Conservation (phyloP, 2,113 vertebrate genomes). For the Salvator merianae region DNA sequence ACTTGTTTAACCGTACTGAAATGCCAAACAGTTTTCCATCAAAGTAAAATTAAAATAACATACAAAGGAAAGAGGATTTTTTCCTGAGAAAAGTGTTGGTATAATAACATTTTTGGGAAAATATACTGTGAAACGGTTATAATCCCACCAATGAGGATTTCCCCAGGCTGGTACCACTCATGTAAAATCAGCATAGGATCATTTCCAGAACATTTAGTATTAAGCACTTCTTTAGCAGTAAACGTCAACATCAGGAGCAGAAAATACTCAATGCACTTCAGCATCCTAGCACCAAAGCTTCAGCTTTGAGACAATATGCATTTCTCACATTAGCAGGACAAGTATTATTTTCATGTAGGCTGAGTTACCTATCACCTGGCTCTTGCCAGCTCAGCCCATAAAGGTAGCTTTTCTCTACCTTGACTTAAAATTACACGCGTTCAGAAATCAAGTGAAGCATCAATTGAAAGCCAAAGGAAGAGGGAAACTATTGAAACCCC, state of each 20-base stretch:
- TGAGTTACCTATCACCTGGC: background rate
- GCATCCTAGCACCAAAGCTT: background rate
- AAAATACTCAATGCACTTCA: background rate
- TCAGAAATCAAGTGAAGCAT: no score
- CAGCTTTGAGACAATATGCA: background rate
- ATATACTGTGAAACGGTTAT: background rate
- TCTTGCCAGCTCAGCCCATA: no score
- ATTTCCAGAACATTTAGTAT: background rate
- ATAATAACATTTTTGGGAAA: background rate
- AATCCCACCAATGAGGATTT: background rate
- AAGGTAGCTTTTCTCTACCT: no score
- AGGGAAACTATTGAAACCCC: no score
- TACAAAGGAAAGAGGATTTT: no score
- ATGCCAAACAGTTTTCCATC: no score
- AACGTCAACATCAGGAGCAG: background rate
- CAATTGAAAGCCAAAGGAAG: no score
- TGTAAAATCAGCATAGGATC: background rate
- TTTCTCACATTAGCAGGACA: no score
- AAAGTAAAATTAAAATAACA: no score
- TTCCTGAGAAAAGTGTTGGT: background rate
- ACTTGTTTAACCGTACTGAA: no score
- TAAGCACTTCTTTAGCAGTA: background rate
- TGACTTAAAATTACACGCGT: no score
- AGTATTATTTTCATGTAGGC: no score
- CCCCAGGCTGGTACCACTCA: background rate